These are phyloP conservation scores for Drosophila seguyi DNA, from an alignment of 1,140 invertebrate species.

Conservation along the genomic window DNA sequence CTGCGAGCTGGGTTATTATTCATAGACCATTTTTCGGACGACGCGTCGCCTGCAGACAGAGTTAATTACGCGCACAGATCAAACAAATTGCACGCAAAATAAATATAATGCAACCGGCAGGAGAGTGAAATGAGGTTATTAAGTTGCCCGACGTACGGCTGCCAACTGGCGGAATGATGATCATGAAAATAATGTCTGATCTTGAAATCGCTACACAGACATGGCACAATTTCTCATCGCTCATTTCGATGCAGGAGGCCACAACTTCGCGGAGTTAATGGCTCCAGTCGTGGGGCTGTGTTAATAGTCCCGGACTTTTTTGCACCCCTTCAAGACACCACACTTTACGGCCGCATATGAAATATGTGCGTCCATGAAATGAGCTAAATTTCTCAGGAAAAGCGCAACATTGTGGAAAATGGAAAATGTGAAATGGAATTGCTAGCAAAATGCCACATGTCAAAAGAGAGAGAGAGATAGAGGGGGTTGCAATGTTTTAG, in stretches of 20 bases:
- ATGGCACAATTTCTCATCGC: slow-evolving; percentile 77
- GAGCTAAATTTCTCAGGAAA: slow-evolving; percentile 78
- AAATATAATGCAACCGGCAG: slow-evolving; percentile 58
- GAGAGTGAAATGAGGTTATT: slow-evolving; percentile 57
- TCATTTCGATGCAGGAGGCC: slow-evolving; percentile 75
- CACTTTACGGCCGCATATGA: slow-evolving; percentile 76
- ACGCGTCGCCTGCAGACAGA: slow-evolving; percentile 61
- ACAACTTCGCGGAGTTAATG: slow-evolving; percentile 17
- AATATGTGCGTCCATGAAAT: slow-evolving; percentile 80
- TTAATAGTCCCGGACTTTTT: slow-evolving; percentile 49
- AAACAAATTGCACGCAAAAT: slow-evolving; percentile 84
- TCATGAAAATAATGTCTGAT: slow-evolving; percentile 61
- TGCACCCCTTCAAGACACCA: slow-evolving; percentile 9
- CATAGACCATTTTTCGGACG: slow-evolving; percentile 47
- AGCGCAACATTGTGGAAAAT: slow-evolving; percentile 84
- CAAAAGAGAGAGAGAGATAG: neutral
- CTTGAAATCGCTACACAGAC: slow-evolving; percentile 69
- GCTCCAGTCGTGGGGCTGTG: slow-evolving; percentile 51
- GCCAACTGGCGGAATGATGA: slow-evolving; percentile 57
- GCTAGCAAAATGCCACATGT: slow-evolving; percentile 26
- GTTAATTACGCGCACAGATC: slow-evolving; percentile 77
- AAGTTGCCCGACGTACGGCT: slow-evolving; percentile 40
- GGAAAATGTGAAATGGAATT: slow-evolving; percentile 45
- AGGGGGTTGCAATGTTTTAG: slow-evolving; percentile 13
- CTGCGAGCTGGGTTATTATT: slow-evolving; percentile 26